Conservation (phyloP, 2,113 vertebrate species). For the Willisornis vidua region DNA sequence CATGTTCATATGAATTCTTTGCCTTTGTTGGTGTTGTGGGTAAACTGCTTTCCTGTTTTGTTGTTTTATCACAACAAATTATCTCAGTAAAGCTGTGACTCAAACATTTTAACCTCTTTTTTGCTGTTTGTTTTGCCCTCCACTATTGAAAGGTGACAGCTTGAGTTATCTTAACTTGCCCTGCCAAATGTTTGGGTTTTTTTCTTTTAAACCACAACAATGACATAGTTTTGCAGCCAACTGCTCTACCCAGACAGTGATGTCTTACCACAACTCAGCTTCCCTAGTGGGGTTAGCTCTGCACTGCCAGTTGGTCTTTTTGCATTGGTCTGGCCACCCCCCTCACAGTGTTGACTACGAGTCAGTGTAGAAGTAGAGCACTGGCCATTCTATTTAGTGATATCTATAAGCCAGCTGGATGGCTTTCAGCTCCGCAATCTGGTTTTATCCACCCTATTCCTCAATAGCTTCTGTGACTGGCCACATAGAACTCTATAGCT, state of each 20-base stretch:
- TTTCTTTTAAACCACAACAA: not conserved
- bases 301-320: not conserved
- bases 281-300: not conserved
- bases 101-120: not conserved
- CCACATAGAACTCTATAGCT: not conserved
- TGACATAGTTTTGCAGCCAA: not conserved
- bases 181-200: not conserved
- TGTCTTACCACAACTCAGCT: not conserved
- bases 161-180: not conserved
- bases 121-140: not conserved
- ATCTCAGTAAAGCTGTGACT: not conserved
- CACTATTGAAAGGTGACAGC: not conserved
- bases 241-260: not conserved
- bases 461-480: not conserved
- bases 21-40: not conserved
- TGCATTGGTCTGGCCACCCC: accelerated
- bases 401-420: not conserved
- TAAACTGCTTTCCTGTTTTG: not conserved
- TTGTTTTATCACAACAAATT: not conserved
- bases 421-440: not conserved
- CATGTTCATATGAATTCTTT: not conserved
- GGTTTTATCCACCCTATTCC: not conserved
- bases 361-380: not conserved
- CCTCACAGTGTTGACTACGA: accelerated
- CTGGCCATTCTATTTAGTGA: not conserved